These are phyloP conservation scores for Spheniscus humboldti DNA, from an alignment of 2,797 vertebrate genomes.

Conservation along the genomic window DNA sequence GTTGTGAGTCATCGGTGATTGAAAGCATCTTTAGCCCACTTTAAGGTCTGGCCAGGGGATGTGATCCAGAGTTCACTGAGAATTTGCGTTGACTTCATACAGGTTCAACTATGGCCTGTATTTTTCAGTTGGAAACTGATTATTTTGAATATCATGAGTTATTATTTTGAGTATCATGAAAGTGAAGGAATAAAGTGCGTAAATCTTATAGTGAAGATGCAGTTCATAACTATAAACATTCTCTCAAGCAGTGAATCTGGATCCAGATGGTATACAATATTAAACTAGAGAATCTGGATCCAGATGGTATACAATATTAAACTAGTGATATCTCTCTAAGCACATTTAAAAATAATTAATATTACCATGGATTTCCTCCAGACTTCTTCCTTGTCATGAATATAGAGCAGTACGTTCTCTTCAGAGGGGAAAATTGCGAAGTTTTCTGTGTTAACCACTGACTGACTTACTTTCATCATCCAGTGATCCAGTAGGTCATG, in stretches of 20 bases:
- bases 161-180: neutral
- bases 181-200: neutral
- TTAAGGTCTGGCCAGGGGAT: neutral
- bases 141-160: neutral
- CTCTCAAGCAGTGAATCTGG: conserved; percentile 7
- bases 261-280: conserved; percentile 46
- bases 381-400: conserved; percentile 20
- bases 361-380: conserved; percentile 38
- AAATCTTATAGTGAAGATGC: neutral
- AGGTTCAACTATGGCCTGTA: neutral
- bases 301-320: conserved; percentile 43
- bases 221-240: neutral
- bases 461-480: neutral
- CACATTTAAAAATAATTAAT: conserved; percentile 55
- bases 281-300: conserved; percentile 37
- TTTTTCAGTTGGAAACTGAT: neutral
- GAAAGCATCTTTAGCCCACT: conserved; percentile 12
- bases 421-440: neutral
- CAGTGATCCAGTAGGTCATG: neutral
- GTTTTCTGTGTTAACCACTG: neutral
- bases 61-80: neutral
- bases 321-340: conserved; percentile 22
- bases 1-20: neutral
- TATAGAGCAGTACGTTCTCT: neutral
- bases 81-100: neutral